Percentiles rank a stretch among this genome's conserved stretches.
These are phyloP conservation scores for Lycia hirtaria DNA, from an alignment of 2,888 invertebrate species.

Conservation along the genomic window DNA sequence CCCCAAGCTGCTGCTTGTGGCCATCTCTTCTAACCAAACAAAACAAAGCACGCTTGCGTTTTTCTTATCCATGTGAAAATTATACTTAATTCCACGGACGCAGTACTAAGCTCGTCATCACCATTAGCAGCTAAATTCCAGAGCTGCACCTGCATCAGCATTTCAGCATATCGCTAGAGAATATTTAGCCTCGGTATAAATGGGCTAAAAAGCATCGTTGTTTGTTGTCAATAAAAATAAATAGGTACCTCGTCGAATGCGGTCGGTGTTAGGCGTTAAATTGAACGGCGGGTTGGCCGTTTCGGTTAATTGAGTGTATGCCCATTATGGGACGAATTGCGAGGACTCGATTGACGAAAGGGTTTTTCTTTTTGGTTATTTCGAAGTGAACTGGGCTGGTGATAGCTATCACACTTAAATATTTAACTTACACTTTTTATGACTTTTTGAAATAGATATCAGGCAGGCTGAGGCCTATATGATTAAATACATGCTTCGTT, in stretches of 20 bases:
- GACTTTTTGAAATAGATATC: no score
- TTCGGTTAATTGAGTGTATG: slow-evolving; percentile 82
- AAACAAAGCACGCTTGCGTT: background rate
- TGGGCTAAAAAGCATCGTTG: slow-evolving; percentile 29
- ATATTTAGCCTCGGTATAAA: slow-evolving; percentile 11
- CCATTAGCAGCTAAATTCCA: slow-evolving; percentile 1
- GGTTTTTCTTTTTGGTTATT: slow-evolving; percentile 41
- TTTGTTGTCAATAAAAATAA: slow-evolving; percentile 74
- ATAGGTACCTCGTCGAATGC: slow-evolving; percentile 68
- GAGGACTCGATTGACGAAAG: slow-evolving; percentile 56
- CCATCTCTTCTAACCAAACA: no score
- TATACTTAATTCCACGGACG: background rate
- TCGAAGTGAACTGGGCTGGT: background rate
- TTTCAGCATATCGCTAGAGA: slow-evolving; percentile 3
- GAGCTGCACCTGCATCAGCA: slow-evolving; percentile 14
- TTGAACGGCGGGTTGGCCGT: slow-evolving; percentile 77
- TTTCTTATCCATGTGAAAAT: background rate
- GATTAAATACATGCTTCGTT: no score
- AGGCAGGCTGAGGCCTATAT: no score
- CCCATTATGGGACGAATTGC: slow-evolving; percentile 70
- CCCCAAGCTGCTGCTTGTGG: background rate
- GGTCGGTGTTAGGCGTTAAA: slow-evolving; percentile 79
- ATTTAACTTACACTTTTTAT: no score
- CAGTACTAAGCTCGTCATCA: background rate
- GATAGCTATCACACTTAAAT: background rate